Evolutionary conservation across 1,140 invertebrate species (phyloP).

Genomic region (Chelonus insularis): DNA sequence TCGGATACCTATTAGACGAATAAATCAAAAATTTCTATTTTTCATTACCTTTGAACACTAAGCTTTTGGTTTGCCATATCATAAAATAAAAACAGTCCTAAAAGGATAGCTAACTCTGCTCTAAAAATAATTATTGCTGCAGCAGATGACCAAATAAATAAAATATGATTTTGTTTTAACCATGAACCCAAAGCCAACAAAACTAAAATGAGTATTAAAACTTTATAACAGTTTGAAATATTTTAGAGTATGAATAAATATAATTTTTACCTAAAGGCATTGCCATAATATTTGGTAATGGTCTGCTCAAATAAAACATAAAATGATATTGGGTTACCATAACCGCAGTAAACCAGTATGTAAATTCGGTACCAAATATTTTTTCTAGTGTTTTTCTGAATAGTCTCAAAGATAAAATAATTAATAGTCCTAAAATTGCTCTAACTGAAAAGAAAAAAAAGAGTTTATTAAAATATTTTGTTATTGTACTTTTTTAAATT

Average conservation of each 20-base stretch:
- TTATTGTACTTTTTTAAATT: slow-evolving; percentile 10
- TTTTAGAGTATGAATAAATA: background rate
- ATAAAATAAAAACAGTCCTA: slow-evolving; percentile 84
- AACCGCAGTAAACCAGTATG: slow-evolving; percentile 82
- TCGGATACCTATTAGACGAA: slow-evolving; percentile 48
- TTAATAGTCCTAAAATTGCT: slow-evolving; percentile 72
- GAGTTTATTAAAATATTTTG: slow-evolving; percentile 20
- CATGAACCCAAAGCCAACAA: slow-evolving; percentile 84
- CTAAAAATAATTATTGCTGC: slow-evolving; percentile 90
- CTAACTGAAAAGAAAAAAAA: slow-evolving; percentile 73
- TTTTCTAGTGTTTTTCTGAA: slow-evolving; percentile 73
- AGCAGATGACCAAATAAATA: slow-evolving; percentile 83
- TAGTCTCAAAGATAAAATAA: slow-evolving; percentile 74
- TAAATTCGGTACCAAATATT: slow-evolving; percentile 77
- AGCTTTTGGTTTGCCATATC: slow-evolving; percentile 68
- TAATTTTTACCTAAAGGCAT: slow-evolving; percentile 78
- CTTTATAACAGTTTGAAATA: background rate
- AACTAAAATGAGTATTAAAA: slow-evolving; percentile 66
- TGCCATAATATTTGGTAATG: slow-evolving; percentile 96
- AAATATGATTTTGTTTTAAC: slow-evolving; percentile 74
- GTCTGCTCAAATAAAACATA: slow-evolving; percentile 92
- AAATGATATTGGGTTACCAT: slow-evolving; percentile 96
- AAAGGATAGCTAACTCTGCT: slow-evolving; percentile 83
- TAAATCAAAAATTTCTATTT: slow-evolving; percentile 23
- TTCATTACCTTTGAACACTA: slow-evolving; percentile 56